These are phyloP conservation scores for Aplochiton taeniatus DNA, from an alignment of 2,797 vertebrate species.

Conservation along the genomic window DNA sequence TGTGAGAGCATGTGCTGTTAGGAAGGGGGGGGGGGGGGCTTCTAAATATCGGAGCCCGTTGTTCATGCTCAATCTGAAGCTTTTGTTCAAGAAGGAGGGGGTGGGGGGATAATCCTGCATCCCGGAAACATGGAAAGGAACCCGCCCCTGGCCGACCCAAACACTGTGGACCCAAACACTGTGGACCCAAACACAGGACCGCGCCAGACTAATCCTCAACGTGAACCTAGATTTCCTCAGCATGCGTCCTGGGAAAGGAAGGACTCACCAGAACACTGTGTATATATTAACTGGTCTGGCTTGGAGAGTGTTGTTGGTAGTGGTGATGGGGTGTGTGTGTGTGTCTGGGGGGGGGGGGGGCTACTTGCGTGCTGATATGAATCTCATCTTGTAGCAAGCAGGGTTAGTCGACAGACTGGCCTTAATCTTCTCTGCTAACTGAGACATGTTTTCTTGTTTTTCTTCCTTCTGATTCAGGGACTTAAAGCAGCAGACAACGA, in stretches of 20 bases:
- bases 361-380: background rate
- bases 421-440: conserved; percentile 53
- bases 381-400: conserved; percentile 26
- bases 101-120: conserved; percentile 57
- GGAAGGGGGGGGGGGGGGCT: conserved; percentile 9
- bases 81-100: conserved; percentile 52
- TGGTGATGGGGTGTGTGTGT: background rate
- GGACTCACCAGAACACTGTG: conserved; percentile 34
- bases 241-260: conserved; percentile 28
- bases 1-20: background rate
- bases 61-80: conserved; percentile 45
- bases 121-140: conserved; percentile 48
- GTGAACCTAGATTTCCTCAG: conserved; percentile 51
- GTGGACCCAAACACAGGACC: conserved; percentile 41
- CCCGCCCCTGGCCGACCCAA: conserved; percentile 11
- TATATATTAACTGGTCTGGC: conserved; percentile 49
- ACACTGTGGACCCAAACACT: conserved; percentile 40
- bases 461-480: conserved; percentile 74
- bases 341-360: background rate
- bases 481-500: conserved; percentile 98
- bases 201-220: conserved; percentile 51
- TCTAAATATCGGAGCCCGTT: conserved; percentile 32
- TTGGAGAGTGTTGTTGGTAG: background rate
- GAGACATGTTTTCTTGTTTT: too few relatives aligned
- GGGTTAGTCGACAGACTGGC: conserved; percentile 10